A percentile compares a stretch with the other conserved stretches of the same genome.
phyloP scores from a whole-genome alignment of 1,140 invertebrate genomes.

The Nebria ingens region DNA sequence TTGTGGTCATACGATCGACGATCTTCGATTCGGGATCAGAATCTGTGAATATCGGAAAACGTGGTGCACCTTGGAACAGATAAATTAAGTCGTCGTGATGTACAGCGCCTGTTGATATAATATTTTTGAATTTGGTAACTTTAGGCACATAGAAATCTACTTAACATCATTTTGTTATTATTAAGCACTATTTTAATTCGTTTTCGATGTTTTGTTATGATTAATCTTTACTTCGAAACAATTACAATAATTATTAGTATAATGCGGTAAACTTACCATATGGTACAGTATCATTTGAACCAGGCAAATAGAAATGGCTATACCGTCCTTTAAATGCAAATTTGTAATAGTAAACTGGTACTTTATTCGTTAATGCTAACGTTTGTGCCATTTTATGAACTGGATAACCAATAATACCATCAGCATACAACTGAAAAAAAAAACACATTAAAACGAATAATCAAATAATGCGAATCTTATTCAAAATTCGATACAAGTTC shows the following conservation, averaged over 20 bases:
- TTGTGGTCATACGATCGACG: conserved; percentile 37
- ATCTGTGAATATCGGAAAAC: conserved; percentile 36
- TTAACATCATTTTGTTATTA: too few species aligned
- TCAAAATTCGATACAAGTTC: too few species aligned
- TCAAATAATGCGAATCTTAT: too few species aligned
- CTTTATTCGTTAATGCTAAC: conserved; percentile 34
- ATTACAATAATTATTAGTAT: background rate
- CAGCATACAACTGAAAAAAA: conserved; percentile 36
- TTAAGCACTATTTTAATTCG: too few species aligned
- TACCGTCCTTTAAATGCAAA: conserved; percentile 43
- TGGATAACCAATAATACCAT: conserved; percentile 39
- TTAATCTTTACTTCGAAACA: too few species aligned
- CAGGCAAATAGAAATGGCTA: conserved; percentile 40
- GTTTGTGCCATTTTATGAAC: conserved; percentile 40
- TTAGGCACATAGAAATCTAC: too few species aligned
- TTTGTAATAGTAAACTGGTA: conserved; percentile 42
- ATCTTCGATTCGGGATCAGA: conserved; percentile 39
- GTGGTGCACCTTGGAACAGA: conserved; percentile 40
- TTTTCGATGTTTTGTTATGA: too few species aligned
- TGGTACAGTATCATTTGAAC: conserved; percentile 23
- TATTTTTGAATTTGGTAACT: background rate
- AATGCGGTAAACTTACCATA: conserved; percentile 20
- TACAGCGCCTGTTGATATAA: conserved; percentile 38
- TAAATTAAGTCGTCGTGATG: conserved; percentile 54
- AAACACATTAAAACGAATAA: too few species aligned